These are phyloP conservation scores for Astatoreochromis straeleni DNA, from an alignment of 2,113 vertebrate genomes.

Conservation along the genomic window DNA sequence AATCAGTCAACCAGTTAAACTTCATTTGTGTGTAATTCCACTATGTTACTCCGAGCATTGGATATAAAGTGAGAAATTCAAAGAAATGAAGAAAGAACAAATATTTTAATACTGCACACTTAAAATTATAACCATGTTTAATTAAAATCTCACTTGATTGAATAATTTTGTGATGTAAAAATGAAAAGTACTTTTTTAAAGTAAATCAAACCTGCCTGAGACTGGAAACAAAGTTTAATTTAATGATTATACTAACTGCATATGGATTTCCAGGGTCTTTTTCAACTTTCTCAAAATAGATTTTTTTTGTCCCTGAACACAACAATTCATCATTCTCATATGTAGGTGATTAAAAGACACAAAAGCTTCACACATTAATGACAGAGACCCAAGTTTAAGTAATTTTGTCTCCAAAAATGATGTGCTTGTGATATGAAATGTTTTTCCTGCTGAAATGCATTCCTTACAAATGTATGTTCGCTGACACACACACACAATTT, in stretches of 20 bases:
- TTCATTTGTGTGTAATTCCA: background rate
- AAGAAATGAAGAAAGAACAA: background rate
- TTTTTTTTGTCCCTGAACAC: background rate
- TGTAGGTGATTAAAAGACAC: background rate
- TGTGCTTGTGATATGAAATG: background rate
- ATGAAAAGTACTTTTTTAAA: background rate
- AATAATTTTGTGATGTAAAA: background rate
- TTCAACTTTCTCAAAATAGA: background rate
- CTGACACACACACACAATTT: background rate
- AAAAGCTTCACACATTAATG: background rate
- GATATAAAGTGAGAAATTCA: background rate
- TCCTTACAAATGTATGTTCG: background rate
- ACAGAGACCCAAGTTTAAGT: background rate
- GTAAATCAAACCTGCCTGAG: background rate
- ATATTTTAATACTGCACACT: background rate
- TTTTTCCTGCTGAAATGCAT: background rate
- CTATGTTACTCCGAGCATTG: background rate
- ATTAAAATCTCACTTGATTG: background rate
- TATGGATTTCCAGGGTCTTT: background rate
- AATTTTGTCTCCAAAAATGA: background rate
- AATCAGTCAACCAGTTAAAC: background rate
- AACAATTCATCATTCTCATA: background rate
- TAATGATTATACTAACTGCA: background rate
- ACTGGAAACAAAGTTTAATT: background rate
- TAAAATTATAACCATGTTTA: background rate